A percentile compares a stretch with the other conserved stretches of the same genome.
Conservation (phyloP, 2,888 invertebrate genomes). For the Eumerus sabulonum region DNA sequence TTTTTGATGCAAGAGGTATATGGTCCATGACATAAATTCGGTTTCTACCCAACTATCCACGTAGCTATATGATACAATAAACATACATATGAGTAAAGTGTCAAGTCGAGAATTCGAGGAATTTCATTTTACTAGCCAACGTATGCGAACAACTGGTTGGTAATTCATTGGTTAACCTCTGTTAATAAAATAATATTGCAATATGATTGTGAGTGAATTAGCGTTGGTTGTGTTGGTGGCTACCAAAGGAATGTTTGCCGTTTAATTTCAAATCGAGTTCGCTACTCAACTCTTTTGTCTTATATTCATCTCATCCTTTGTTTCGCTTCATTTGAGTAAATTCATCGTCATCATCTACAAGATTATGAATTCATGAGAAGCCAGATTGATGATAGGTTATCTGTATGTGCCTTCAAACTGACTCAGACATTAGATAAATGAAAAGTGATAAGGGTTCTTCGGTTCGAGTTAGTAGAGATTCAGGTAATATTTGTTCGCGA, state of each 20-base stretch:
- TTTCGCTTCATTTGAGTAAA: background rate
- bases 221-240: slow-evolving; percentile 1
- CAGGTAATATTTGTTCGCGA: background rate
- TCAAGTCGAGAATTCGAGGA: slow-evolving; percentile 32
- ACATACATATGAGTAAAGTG: too few relatives aligned
- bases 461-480: slow-evolving; percentile 7
- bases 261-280: slow-evolving; percentile 37
- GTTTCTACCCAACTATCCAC: too few relatives aligned
- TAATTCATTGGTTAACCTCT: slow-evolving; percentile 37
- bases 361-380: slow-evolving; percentile 24
- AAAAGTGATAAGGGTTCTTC: slow-evolving; percentile 35
- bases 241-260: slow-evolving; percentile 25
- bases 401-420: slow-evolving; percentile 17
- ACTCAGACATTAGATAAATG: slow-evolving; percentile 46
- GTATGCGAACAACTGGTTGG: slow-evolving; percentile 43
- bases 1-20: too few relatives aligned
- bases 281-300: slow-evolving; percentile 54
- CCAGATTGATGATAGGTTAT: slow-evolving; percentile 29
- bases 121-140: slow-evolving; percentile 39
- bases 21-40: too few relatives aligned
- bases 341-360: background rate
- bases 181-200: slow-evolving; percentile 44
- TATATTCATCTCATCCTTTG: background rate
- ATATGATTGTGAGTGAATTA: slow-evolving; percentile 1
- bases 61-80: too few relatives aligned